Base-by-base conservation (phyloP, 2,888 invertebrate species). In the Conchocele bisecta region DNA sequence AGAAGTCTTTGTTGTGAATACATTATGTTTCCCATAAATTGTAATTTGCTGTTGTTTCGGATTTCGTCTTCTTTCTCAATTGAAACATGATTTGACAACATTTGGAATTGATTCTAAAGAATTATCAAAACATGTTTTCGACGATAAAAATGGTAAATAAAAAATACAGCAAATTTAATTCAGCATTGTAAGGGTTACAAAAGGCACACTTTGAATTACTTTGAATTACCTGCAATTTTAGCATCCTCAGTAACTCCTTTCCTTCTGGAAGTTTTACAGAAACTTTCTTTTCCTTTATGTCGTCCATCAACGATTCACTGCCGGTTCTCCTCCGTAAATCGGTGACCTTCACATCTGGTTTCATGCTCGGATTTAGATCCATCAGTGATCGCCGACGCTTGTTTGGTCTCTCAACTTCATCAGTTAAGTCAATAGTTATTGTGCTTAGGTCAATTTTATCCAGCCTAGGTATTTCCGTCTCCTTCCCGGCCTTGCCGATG, bases 361-460 rank as follows among this genome's bases (percentile, higher is more conserved):
- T 83, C n/a, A 70, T 81, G 51, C 85, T 86, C 7, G 83, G 78
- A 41, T 82, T 84, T 3, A 85, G 48, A 13, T 83, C 84, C 46
- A 83, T 66, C 28, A 86, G 58, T 2, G 85, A 85, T 15, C 77
- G 64, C 15, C 85, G 65, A 28, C 81, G 51, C 42, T 68, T 74
- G 13, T 56, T 42, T 2, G 66, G 67, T 31, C 59, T 67, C 17
- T 75, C 72, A 11, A 71, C 75, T 7, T 79, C 74, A 33, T 59
- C 42, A 7, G 79, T 69, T 35, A 72, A 39, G 54, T 73, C 75
- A n/a, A n/a, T n/a, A n/a, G n/a, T n/a, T 24, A 70, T 79, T 11
- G 72, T 35, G 26, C 70, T 78, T n/a, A 83, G 48, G 22, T 72
- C 71, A 7, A 83, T 83, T 39, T 75, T 73, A 26, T 83, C 83